phyloP scores from a whole-genome alignment of 2,113 vertebrate species.

The Stigmatopora argus region DNA sequence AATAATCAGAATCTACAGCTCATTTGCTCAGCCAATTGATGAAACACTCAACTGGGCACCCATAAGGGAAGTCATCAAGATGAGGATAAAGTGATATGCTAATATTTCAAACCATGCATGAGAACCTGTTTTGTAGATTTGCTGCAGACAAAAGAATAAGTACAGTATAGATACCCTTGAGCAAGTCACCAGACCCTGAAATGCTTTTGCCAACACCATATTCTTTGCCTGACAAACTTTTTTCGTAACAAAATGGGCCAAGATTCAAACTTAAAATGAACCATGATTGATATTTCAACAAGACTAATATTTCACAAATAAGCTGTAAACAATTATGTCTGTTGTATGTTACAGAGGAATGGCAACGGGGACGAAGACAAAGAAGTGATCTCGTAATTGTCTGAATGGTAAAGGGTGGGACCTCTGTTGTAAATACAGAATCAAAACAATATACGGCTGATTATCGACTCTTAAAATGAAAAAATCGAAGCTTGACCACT shows the following conservation, averaged over 20 bases:
- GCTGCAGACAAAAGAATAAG: not conserved
- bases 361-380: no score
- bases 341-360: no score
- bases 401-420: no score
- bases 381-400: no score
- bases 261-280: not conserved
- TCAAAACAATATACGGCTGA: no score
- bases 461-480: no score
- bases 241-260: not conserved
- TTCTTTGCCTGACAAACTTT: not conserved
- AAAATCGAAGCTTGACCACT: no score
- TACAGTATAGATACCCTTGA: not conserved
- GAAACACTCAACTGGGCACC: conserved; percentile 6
- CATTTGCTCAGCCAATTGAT: conserved; percentile 2
- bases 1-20: conserved; percentile 22
- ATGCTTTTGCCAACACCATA: not conserved
- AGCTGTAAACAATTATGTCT: not conserved
- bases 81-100: not conserved
- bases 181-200: not conserved
- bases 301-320: not conserved
- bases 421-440: no score
- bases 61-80: not conserved
- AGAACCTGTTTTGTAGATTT: not conserved
- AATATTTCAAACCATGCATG: not conserved
- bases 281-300: not conserved